These are phyloP conservation scores for Augochlora pura DNA, from an alignment of 1,140 invertebrate genomes.

Conservation along the genomic window DNA sequence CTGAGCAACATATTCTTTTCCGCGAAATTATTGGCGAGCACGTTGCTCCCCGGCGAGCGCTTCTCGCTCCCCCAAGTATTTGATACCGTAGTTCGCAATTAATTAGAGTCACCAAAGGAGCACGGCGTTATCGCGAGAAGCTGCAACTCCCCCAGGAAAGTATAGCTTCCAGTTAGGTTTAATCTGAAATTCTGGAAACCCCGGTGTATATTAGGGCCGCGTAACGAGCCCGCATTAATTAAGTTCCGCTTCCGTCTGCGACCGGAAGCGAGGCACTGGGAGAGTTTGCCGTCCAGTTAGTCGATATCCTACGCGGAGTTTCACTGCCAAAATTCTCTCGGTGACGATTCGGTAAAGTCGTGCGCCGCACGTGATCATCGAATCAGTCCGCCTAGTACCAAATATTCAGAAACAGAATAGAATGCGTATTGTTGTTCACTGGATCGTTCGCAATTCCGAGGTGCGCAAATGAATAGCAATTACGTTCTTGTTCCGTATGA, in stretches of 20 bases:
- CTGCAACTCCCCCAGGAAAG: slow-evolving; percentile 39
- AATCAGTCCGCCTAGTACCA: neutral
- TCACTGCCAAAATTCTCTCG: slow-evolving; percentile 13
- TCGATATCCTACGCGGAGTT: slow-evolving; percentile 12
- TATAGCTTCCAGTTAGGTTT: slow-evolving; percentile 44
- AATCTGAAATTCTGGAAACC: slow-evolving; percentile 47
- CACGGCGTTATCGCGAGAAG: slow-evolving; percentile 12
- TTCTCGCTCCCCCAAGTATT: neutral
- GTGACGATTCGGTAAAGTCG: neutral
- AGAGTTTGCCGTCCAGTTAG: slow-evolving; percentile 38
- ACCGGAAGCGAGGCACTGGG: slow-evolving; percentile 22
- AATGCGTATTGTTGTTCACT: too few relatives aligned
- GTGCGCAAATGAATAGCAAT: too few relatives aligned
- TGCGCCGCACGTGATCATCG: neutral
- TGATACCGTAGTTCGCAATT: slow-evolving; percentile 19
- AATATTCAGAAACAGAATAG: neutral
- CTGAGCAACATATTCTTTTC: too few relatives aligned
- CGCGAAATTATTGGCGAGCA: neutral
- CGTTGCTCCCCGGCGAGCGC: too few relatives aligned
- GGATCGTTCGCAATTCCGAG: too few relatives aligned
- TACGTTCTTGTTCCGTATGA: too few relatives aligned
- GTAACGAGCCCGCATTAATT: slow-evolving; percentile 47
- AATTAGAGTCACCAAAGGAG: slow-evolving; percentile 29
- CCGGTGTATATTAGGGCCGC: slow-evolving; percentile 33
- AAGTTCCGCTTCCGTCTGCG: slow-evolving; percentile 40